These are phyloP conservation scores for Mesochorus sp. DNA, from an alignment of 2,888 invertebrate species.

Conservation along the genomic window DNA sequence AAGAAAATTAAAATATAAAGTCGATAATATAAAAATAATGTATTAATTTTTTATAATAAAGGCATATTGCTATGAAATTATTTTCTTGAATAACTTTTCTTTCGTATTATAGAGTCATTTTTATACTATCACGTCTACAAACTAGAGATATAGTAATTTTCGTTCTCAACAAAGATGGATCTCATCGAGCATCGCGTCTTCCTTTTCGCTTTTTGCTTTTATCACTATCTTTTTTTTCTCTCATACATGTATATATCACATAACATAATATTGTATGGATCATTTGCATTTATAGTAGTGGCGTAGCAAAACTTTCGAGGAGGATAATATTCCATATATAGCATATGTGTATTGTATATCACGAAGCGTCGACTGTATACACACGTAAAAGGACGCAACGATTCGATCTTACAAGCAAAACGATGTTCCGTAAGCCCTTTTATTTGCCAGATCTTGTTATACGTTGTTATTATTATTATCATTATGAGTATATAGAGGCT, in stretches of 20 bases:
- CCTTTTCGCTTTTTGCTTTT: not conserved
- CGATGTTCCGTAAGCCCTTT: not conserved
- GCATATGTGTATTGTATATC: not conserved
- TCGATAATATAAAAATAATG: too few relatives aligned
- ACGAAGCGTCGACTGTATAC: not conserved
- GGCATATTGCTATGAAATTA: too few relatives aligned
- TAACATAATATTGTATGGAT: conserved; percentile 9
- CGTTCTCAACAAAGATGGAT: not conserved
- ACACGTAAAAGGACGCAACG: not conserved
- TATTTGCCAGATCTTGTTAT: not conserved
- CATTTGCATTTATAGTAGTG: conserved; percentile 66
- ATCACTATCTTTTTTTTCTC: not conserved
- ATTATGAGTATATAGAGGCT: conserved; percentile 12
- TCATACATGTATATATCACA: conserved; percentile 12
- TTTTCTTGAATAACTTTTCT: too few relatives aligned
- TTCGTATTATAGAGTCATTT: too few relatives aligned
- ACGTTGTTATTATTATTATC: conserved; percentile 41
- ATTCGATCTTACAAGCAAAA: not conserved
- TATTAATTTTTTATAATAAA: too few relatives aligned
- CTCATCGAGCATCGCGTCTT: not conserved
- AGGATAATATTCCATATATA: conserved; percentile 24
- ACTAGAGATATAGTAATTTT: not conserved
- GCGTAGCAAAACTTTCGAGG: conserved; percentile 2
- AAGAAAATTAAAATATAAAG: too few relatives aligned
- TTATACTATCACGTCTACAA: not conserved